Base-by-base conservation (phyloP, 2,888 invertebrate species). In the Euplexia lucipara region DNA sequence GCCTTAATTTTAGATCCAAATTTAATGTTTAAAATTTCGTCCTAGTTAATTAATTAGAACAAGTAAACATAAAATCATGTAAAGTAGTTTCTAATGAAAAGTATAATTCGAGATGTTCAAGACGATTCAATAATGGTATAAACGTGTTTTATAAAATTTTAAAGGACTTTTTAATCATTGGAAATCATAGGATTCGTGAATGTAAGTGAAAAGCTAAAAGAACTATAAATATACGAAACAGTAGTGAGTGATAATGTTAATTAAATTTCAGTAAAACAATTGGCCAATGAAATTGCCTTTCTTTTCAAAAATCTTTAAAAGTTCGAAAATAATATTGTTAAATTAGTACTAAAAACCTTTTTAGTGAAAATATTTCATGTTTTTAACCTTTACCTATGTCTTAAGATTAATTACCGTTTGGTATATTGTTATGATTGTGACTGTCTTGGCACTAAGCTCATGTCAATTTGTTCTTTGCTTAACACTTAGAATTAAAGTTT, bases 271-370 rank as follows among this genome's bases (percentile, higher is more conserved):
- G 20, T 72, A 56, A 61, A 70, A n/a, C n/a, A 65, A 85, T 83
- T 84, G 88, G 91, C 90, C 92, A 92, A 91, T 89, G 56, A 87
- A 88, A 90, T 89, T 92, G 91, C 92, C 92, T 92, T 93, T 88
- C 83, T 82, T 83, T 87, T 81, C 75, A 78, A 82, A 88, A 83
- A 65, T 3, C 81, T 48, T 86, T 82, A 86, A 83, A 84, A 79
- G 79, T 81, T 75, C 77, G 79, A 78, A 81, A 70, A 78, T 73
- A 41, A 85, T 86, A 85, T 90, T 90, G 86, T 83, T 79, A 84
- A 81, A 81, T 82, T 79, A 84, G 80, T 71, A 72, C 77, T 82
- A 74, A 79, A 76, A 41, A 53, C 59, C 48, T 80, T 86, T 83
- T 81, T 84, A 83, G 79, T 70, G 69, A 82, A 84, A 85, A 86